These are phyloP conservation scores for Sycobia sp. DNA, from an alignment of 1,140 invertebrate species.

Conservation along the genomic window DNA sequence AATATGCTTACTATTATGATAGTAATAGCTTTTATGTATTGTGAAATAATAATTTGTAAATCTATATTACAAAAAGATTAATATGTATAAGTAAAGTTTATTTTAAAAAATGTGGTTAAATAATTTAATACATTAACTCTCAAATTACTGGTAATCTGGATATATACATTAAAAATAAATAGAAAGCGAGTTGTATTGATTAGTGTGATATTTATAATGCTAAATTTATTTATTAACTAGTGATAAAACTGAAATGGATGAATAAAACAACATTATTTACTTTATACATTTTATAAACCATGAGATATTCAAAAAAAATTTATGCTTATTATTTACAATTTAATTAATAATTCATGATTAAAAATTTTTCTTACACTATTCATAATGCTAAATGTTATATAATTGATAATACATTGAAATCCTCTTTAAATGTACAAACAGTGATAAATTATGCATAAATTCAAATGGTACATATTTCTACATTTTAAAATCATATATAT, in stretches of 20 bases:
- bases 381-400: slow-evolving; percentile 28
- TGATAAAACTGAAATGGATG: too few relatives aligned
- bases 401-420: slow-evolving; percentile 23
- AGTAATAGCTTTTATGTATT: not conserved
- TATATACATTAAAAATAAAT: too few relatives aligned
- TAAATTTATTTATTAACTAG: too few relatives aligned
- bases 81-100: too few relatives aligned
- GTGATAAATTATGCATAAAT: slow-evolving; percentile 34
- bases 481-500: slow-evolving; percentile 15
- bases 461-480: slow-evolving; percentile 16
- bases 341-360: slow-evolving; percentile 37
- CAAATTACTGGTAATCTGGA: too few relatives aligned
- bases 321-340: slow-evolving; percentile 30
- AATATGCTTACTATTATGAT: not conserved
- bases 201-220: too few relatives aligned
- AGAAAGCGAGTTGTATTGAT: too few relatives aligned
- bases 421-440: slow-evolving; percentile 31
- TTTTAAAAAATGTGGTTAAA: too few relatives aligned
- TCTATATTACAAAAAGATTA: too few relatives aligned
- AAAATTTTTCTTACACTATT: slow-evolving; percentile 27
- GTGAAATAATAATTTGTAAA: too few relatives aligned
- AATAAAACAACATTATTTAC: slow-evolving; percentile 22
- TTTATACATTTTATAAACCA: slow-evolving; percentile 32
- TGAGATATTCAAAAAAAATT: slow-evolving; percentile 35
- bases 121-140: too few relatives aligned